Evolutionary conservation across 2,113 vertebrate genomes (phyloP), one percentile per base, ranked within the genome.

Genomic region (Todiramphus saurophagus): DNA sequence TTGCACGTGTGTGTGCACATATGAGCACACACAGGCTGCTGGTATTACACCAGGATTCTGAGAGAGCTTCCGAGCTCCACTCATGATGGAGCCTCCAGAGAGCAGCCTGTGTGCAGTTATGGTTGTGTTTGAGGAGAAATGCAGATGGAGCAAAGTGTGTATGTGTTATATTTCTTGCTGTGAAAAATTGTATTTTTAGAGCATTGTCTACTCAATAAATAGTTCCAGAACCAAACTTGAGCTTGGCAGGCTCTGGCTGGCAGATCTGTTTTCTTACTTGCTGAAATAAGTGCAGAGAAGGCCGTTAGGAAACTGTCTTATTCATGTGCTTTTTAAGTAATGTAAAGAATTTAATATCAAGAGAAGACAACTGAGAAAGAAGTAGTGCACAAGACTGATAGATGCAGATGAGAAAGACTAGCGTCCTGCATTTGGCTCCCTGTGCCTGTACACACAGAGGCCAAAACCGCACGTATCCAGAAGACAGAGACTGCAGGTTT

Each of bases 191-290:
- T 77, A 83, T 88, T 90, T 95, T 90, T 87, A 91, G 70, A 94
- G 43, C 37, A 66, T 73, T 88, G 62, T 92, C 89, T 85, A 72
- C 85, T 87, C 88, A 93, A 88, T 55, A 89, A 85, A 79, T 91
- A 95, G 58, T 76, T 96, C 66, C 81, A 90, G 73, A 83, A 92
- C 77, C 51, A 75, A 90, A 96, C 59, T 90, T 73, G 43, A 83
- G 37, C 87, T 97, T 96, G 96, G 92, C 96, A 96, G 76, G 39
- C 80, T 67, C n/a, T 80, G 51, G 35, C 79, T 90, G 59, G 37
- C 53, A 92, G 84, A 83, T 95, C 94, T 95, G 78, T 69, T 96
- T 93, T 94, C 68, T 66, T 80, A 91, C 80, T 98, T 95, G 93
- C 72, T 63, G 93, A 96, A 96, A 66, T 68, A 76, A 90, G 51